Evolutionary conservation across 30 jellyfish, hydroid and myxozoan genomes (phyloP), one percentile per base, ranked within the genome.

Genomic region (Aurelia coerulea): DNA sequence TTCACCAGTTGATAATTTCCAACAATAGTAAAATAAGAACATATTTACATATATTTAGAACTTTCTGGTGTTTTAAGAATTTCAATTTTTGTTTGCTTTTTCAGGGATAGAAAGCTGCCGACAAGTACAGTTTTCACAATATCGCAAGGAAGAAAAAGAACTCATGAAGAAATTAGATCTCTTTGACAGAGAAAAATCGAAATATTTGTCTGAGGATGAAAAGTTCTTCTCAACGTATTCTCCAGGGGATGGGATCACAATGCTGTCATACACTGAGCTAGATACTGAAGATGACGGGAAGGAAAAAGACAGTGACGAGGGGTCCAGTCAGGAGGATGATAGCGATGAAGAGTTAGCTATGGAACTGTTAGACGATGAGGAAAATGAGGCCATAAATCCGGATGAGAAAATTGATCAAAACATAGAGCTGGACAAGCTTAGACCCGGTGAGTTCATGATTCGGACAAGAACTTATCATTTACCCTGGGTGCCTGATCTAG

Each of bases 21-120:
- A 23, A 23, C 29, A 23, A 23, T 23, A 23, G 29, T 23, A 23
- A 23, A 23, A 23, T 23, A 23, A 23, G 0, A 23, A 23, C 0
- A 23, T 23, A 23, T 23, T 23, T 23, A 4, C 3, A 4, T 4
- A 37, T 37, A 37, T 37, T 4, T 2, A 37, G 49, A 37, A 37
- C 0, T 2, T 37, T 37, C 5, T 37, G 49, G 49, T 37, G 51
- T 39, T 39, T 39, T 1, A 1, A 9, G 10, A 34, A 14, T 13
- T 11, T 3, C 29, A 0, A 4, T 23, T 29, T 34, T 4, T 4
- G 17, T 41, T 13, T 14, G 3, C 8, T 37, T 15, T 53, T 68
- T 3, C 65, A 83, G 95, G 95, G 3, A 94, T 93, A 29, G 98
- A 93, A 79, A 93, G 97, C 71, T 78, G 98, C 54, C 83, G 96